Percentiles rank a stretch among this genome's conserved stretches.
phyloP scores from a whole-genome alignment of 2,888 invertebrate genomes.

The Protodeltote pygarga region DNA sequence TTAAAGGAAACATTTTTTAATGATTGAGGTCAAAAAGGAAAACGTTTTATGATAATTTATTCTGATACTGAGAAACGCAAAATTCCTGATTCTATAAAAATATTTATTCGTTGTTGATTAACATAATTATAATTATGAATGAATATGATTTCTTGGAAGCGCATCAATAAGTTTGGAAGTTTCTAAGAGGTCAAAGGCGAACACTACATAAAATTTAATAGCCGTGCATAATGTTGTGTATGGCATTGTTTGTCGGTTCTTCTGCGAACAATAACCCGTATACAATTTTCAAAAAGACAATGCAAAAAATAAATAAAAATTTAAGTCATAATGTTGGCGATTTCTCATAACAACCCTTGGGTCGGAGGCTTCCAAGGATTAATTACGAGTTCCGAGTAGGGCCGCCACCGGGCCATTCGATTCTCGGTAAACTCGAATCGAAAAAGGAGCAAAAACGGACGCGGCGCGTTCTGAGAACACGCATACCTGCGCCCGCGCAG shows the following conservation, averaged over 20 bases:
- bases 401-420: conserved; percentile 84
- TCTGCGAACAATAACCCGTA: conserved; percentile 75
- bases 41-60: neutral
- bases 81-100: too few species aligned
- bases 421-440: conserved; percentile 85
- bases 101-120: conserved; percentile 16
- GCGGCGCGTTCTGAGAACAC: conserved; percentile 81
- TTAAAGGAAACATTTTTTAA: conserved; percentile 16
- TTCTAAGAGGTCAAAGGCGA: conserved; percentile 70
- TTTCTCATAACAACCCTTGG: conserved; percentile 84
- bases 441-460: conserved; percentile 85
- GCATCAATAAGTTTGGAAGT: conserved; percentile 53
- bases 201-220: conserved; percentile 64
- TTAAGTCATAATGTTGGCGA: conserved; percentile 75
- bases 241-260: conserved; percentile 58
- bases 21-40: conserved; percentile 30
- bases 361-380: conserved; percentile 86
- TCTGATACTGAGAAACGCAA: too few species aligned
- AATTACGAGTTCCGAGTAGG: conserved; percentile 86
- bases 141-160: conserved; percentile 54
- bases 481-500: conserved; percentile 82
- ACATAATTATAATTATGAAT: conserved; percentile 13
- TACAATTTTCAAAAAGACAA: conserved; percentile 78
- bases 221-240: conserved; percentile 50
- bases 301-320: conserved; percentile 75